Percentiles rank a stretch among this genome's conserved stretches.
These are phyloP conservation scores for Ctenodactylus gundi DNA, from an alignment of 2,113 vertebrate species.

Conservation along the genomic window DNA sequence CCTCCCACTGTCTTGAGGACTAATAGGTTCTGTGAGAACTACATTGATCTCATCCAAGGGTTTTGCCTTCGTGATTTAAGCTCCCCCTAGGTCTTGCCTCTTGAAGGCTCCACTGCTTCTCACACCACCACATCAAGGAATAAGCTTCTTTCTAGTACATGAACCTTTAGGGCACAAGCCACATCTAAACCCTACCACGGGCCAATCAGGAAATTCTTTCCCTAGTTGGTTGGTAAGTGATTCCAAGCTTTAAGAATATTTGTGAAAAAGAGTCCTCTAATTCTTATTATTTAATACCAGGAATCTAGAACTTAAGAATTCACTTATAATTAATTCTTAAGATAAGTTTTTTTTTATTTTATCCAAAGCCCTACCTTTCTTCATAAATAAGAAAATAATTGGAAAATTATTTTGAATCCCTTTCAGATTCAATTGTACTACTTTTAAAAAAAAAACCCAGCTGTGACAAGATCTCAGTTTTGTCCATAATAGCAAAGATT, in stretches of 20 bases:
- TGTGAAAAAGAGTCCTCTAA: background rate
- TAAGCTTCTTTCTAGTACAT: background rate
- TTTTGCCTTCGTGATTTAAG: background rate
- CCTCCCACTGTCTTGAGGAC: background rate
- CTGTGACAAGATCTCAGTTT: background rate
- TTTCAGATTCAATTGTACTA: background rate
- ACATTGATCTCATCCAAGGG: background rate
- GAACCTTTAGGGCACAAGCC: background rate
- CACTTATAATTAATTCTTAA: conserved; percentile 22
- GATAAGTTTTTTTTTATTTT: background rate
- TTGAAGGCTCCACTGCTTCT: background rate
- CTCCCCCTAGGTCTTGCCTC: background rate
- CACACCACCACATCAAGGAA: background rate
- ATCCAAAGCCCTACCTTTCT: background rate
- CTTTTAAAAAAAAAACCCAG: conserved; percentile 1
- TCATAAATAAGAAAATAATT: background rate
- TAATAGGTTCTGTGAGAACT: background rate
- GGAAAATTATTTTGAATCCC: background rate
- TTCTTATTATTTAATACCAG: background rate
- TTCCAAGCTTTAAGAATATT: background rate
- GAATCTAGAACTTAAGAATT: conserved; percentile 23
- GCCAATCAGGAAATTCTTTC: background rate
- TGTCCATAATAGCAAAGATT: background rate
- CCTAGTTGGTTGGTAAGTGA: background rate
- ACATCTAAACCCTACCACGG: background rate